phyloP scores from a whole-genome alignment of 2,797 vertebrate genomes.

The Danio aesculapii region DNA sequence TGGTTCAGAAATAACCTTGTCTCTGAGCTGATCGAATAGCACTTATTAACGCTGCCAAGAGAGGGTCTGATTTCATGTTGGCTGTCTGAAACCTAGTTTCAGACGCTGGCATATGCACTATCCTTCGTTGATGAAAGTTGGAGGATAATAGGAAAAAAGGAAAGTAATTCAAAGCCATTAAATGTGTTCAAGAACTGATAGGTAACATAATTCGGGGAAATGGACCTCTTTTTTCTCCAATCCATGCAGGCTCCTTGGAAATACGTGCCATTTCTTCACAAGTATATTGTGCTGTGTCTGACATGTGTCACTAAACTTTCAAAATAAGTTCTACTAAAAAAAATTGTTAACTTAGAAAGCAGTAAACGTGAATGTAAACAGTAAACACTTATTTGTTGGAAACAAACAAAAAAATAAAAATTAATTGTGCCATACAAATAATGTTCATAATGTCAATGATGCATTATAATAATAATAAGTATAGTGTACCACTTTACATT shows the following conservation, averaged over 20 bases:
- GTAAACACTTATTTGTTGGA: no score
- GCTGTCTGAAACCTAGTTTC: constrained; percentile 19
- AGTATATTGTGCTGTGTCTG: neutral
- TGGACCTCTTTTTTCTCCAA: neutral
- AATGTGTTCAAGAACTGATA: constrained; percentile 13
- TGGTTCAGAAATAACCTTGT: constrained; percentile 45
- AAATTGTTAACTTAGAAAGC: no score
- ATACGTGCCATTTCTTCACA: neutral
- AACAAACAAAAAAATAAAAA: neutral
- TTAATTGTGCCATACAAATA: no score
- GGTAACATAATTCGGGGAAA: constrained; percentile 5
- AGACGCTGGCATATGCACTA: constrained; percentile 3
- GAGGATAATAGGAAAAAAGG: constrained; percentile 15
- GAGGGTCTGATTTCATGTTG: constrained; percentile 24
- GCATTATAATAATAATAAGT: neutral
- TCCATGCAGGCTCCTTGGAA: neutral
- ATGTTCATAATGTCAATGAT: no score
- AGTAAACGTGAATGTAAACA: no score
- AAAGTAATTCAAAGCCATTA: constrained; percentile 15
- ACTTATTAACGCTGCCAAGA: constrained; percentile 38
- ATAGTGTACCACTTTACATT: no score
- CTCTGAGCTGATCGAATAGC: constrained; percentile 45
- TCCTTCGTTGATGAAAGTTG: neutral
- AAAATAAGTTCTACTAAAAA: neutral
- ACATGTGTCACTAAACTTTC: neutral